Percentiles rank a stretch among this genome's conserved stretches.
Evolutionary conservation across 2,888 invertebrate genomes (phyloP).

Genomic region (Napeogenes sylphis): DNA sequence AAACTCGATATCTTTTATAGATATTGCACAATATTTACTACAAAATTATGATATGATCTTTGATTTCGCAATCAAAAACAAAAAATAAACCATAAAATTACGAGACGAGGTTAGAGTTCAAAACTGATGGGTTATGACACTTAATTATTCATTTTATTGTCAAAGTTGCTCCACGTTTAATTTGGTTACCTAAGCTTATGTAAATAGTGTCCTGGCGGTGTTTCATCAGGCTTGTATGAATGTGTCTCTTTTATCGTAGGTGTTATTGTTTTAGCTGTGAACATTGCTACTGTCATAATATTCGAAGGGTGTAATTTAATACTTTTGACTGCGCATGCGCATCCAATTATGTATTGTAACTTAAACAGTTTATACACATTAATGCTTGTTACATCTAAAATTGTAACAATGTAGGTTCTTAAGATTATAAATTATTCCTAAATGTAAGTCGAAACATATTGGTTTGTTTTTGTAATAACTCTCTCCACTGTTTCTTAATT

Average conservation of each 20-base stretch:
- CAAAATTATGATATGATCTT: neutral
- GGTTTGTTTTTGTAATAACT: neutral
- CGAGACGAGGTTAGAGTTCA: conserved; percentile 14
- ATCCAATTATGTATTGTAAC: neutral
- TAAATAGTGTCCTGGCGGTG: conserved; percentile 28
- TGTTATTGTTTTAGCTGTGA: conserved; percentile 33
- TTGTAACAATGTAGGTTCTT: too few relatives aligned
- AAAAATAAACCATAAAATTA: neutral
- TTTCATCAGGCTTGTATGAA: conserved; percentile 29
- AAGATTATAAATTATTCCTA: too few relatives aligned
- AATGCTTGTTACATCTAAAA: too few relatives aligned
- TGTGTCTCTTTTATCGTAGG: conserved; percentile 34
- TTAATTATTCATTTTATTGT: conserved; percentile 14
- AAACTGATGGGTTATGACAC: conserved; percentile 11
- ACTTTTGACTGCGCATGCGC: conserved; percentile 1
- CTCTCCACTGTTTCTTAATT: neutral
- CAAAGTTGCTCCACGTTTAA: conserved; percentile 16
- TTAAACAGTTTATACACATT: too few relatives aligned
- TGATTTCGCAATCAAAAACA: conserved; percentile 1
- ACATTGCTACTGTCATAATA: conserved; percentile 26
- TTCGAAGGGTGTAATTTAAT: conserved; percentile 11
- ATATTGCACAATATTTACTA: too few relatives aligned
- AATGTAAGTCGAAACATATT: neutral
- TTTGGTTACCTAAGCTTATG: conserved; percentile 28
- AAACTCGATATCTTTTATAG: too few relatives aligned